These are phyloP conservation scores for Euglossa dilemma DNA, from an alignment of 1,140 invertebrate species.

Conservation along the genomic window DNA sequence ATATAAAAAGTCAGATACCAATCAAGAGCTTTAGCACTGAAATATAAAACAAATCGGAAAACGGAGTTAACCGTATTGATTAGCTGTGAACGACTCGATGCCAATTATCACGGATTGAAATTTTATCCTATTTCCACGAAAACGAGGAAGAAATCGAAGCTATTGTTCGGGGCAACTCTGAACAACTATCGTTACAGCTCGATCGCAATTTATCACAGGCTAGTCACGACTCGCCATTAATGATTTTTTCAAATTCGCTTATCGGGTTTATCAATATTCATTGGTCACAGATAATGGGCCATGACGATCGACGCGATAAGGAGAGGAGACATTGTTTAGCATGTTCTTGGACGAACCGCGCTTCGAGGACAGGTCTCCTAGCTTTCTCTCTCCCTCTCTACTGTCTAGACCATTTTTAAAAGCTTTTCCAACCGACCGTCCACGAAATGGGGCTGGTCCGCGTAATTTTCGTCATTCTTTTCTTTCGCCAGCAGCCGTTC, in stretches of 20 bases:
- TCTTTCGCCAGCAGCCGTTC: constrained; percentile 4
- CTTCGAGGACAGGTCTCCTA: background rate
- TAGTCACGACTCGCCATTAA: background rate
- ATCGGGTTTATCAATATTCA: constrained; percentile 6
- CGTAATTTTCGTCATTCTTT: constrained; percentile 47
- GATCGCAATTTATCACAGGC: background rate
- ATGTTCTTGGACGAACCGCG: background rate
- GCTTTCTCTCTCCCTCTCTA: background rate
- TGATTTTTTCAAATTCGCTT: background rate
- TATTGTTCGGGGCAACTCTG: background rate
- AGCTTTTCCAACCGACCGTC: constrained; percentile 54
- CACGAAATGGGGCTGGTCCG: constrained; percentile 21
- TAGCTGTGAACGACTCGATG: no score
- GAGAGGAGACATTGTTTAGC: no score
- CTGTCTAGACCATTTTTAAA: constrained; percentile 50
- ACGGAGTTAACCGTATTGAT: no score
- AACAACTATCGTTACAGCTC: background rate
- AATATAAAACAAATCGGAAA: no score
- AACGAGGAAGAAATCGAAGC: background rate
- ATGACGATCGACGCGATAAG: background rate
- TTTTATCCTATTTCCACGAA: background rate
- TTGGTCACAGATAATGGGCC: constrained; percentile 14
- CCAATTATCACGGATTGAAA: background rate
- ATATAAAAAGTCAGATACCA: no score
- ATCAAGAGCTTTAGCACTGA: no score